These are phyloP conservation scores for Thalpophila matura DNA, from an alignment of 2,888 invertebrate species.

Conservation along the genomic window DNA sequence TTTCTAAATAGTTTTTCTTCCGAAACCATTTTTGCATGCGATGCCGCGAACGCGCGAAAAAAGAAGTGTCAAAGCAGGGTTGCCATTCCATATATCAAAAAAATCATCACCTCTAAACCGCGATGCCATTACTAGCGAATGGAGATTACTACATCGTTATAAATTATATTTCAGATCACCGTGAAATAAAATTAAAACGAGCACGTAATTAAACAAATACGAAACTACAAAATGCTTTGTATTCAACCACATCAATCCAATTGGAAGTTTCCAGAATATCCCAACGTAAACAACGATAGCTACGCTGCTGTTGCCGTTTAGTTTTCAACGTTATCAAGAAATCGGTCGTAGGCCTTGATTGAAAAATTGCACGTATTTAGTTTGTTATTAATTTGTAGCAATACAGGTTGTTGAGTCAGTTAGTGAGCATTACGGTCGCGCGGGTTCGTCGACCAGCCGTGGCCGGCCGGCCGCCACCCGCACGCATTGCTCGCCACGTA, in stretches of 20 bases:
- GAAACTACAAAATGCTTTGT: background rate
- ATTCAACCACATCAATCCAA: background rate
- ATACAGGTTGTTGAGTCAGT: conserved; percentile 66
- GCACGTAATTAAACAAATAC: too few relatives aligned
- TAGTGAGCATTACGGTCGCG: conserved; percentile 56
- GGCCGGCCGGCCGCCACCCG: conserved; percentile 69
- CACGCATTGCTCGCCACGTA: conserved; percentile 75
- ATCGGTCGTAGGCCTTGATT: conserved; percentile 38
- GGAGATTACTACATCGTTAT: too few relatives aligned
- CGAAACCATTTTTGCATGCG: too few relatives aligned
- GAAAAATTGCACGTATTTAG: conserved; percentile 54
- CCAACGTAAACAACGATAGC: background rate
- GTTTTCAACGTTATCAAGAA: conserved; percentile 14
- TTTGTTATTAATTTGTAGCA: conserved; percentile 66
- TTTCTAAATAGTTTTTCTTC: too few relatives aligned
- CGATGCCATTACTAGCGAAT: too few relatives aligned
- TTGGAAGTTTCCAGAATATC: conserved; percentile 3
- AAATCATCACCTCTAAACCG: too few relatives aligned
- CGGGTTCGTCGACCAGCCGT: conserved; percentile 84
- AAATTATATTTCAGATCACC: too few relatives aligned
- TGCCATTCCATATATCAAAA: too few relatives aligned
- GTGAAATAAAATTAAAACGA: too few relatives aligned
- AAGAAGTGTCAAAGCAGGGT: too few relatives aligned
- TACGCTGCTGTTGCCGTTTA: too few relatives aligned
- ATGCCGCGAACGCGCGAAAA: too few relatives aligned